A percentile compares a stretch with the other conserved stretches of the same genome.
These are phyloP conservation scores for Andinoacara biseriatus DNA, from an alignment of 2,113 vertebrate species.

Conservation along the genomic window DNA sequence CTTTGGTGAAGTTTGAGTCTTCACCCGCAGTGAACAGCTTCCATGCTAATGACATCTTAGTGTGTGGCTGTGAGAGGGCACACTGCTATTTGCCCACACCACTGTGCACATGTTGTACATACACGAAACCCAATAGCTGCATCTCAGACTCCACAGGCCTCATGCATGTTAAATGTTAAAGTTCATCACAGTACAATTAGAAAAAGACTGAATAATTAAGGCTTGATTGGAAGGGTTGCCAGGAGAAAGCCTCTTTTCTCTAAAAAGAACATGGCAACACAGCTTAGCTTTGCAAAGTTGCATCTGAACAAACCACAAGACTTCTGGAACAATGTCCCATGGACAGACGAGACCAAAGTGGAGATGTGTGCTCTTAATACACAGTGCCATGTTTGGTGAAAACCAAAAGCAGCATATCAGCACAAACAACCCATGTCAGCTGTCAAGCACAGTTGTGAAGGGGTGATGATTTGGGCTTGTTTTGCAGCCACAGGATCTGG, in stretches of 20 bases:
- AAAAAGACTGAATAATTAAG: neutral
- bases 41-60: neutral
- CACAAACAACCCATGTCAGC: neutral
- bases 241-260: neutral
- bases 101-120: neutral
- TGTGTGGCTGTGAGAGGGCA: neutral
- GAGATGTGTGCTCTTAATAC: neutral
- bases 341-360: neutral
- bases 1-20: neutral
- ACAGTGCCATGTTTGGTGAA: neutral
- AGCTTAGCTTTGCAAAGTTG: neutral
- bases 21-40: neutral
- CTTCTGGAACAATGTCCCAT: neutral
- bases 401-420: neutral
- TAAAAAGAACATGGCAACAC: neutral
- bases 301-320: too few relatives aligned
- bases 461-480: neutral
- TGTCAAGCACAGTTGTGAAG: neutral
- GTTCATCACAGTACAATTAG: neutral
- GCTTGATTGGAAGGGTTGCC: neutral
- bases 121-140: neutral
- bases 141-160: neutral
- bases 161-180: neutral
- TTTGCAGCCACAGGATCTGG: neutral
- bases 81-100: neutral